These are phyloP conservation scores for Threskiornis aethiopicus DNA, from an alignment of 2,797 vertebrate species.

Conservation along the genomic window DNA sequence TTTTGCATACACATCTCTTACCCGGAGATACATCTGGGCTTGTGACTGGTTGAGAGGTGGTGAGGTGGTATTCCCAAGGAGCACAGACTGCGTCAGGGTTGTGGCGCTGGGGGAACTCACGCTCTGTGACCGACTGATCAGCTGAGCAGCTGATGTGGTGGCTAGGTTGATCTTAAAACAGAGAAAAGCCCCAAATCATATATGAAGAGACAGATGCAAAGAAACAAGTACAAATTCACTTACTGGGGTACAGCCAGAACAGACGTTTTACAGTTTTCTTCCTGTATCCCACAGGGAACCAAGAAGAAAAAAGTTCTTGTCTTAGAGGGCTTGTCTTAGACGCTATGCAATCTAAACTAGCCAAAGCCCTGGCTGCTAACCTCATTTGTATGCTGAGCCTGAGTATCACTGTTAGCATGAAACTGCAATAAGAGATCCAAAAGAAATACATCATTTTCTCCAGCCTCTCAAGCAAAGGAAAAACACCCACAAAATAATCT, in stretches of 20 bases:
- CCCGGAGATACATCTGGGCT: slow-evolving; percentile 96
- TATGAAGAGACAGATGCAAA: not conserved
- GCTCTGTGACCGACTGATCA: slow-evolving; percentile 80
- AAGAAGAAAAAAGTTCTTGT: not conserved
- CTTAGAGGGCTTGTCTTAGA: not conserved
- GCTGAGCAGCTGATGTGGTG: slow-evolving; percentile 80
- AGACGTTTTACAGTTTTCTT: not conserved
- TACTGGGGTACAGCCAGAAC: not conserved
- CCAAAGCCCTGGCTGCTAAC: not conserved
- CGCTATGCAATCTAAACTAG: not conserved
- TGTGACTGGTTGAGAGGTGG: slow-evolving; percentile 85
- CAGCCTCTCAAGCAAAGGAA: not conserved
- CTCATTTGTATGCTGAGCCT: not conserved
- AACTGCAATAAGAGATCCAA: slow-evolving; percentile 8
- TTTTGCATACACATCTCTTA: slow-evolving; percentile 67
- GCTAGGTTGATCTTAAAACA: slow-evolving; percentile 77
- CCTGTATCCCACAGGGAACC: not conserved
- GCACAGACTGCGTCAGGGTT: slow-evolving; percentile 91
- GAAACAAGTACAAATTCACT: not conserved
- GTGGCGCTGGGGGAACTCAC: slow-evolving; percentile 87
- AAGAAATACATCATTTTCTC: not conserved
- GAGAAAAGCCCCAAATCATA: slow-evolving; percentile 17
- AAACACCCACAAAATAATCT: not conserved
- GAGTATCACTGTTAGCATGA: not conserved
- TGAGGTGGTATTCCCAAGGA: slow-evolving; percentile 89